Percentiles rank a stretch among this genome's conserved stretches.
Conservation (phyloP, 2,797 vertebrate species). For the Gobionotothen gibberifrons region DNA sequence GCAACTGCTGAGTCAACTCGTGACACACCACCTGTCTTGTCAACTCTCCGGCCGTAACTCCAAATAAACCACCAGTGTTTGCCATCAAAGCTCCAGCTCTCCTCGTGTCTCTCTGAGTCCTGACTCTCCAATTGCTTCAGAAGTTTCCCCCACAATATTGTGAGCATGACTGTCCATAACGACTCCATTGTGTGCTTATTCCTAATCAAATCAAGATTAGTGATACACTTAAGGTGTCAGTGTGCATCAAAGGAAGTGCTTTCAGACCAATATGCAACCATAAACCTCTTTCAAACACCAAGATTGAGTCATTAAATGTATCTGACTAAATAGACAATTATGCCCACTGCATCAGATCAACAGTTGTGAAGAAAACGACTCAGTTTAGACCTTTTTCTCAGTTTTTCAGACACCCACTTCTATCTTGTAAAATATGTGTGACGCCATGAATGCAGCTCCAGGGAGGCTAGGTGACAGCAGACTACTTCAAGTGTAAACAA, state of each 20-base stretch:
- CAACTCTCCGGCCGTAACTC: too few relatives aligned
- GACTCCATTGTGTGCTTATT: neutral
- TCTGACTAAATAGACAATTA: too few relatives aligned
- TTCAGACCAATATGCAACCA: neutral
- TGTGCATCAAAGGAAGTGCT: neutral
- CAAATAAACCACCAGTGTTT: too few relatives aligned
- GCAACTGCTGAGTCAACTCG: too few relatives aligned
- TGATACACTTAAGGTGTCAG: neutral
- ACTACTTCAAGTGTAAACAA: neutral
- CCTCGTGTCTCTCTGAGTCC: too few relatives aligned
- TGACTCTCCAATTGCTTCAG: too few relatives aligned
- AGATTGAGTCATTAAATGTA: neutral
- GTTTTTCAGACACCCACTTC: too few relatives aligned
- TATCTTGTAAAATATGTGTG: neutral
- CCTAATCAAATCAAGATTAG: neutral
- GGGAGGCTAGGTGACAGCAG: neutral
- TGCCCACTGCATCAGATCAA: neutral
- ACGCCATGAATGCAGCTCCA: neutral
- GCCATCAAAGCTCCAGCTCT: too few relatives aligned
- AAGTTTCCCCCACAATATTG: too few relatives aligned
- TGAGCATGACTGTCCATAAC: too few relatives aligned
- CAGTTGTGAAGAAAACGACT: neutral
- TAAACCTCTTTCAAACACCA: neutral
- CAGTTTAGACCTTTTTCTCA: neutral
- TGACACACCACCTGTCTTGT: too few relatives aligned